Conservation (phyloP, 2,888 invertebrate genomes). For the Boloria selene region DNA sequence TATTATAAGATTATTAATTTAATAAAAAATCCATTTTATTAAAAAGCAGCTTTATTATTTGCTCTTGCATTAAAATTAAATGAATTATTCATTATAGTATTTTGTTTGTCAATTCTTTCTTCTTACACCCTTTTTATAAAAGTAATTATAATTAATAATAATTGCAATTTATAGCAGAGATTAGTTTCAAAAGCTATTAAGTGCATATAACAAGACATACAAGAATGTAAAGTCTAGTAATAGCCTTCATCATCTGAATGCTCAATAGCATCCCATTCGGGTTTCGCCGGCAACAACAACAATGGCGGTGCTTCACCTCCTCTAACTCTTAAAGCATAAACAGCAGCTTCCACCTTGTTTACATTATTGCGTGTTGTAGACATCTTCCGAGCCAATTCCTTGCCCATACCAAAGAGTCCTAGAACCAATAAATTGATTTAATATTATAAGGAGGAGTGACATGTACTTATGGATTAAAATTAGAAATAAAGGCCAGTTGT, state of each 20-base stretch:
- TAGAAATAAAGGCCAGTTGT: too few relatives aligned
- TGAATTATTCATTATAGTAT: too few relatives aligned
- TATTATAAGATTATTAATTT: too few relatives aligned
- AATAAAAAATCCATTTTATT: too few relatives aligned
- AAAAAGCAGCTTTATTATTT: too few relatives aligned
- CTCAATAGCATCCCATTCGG: conserved; percentile 48
- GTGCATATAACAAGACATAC: not conserved
- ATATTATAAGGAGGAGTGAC: too few relatives aligned
- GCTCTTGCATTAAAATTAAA: too few relatives aligned
- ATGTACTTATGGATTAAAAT: too few relatives aligned
- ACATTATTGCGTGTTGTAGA: conserved; percentile 88
- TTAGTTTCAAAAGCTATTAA: not conserved
- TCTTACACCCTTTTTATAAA: too few relatives aligned
- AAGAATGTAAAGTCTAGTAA: conserved; percentile 42
- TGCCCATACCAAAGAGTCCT: conserved; percentile 59
- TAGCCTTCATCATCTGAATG: conserved; percentile 67
- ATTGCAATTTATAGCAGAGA: too few relatives aligned
- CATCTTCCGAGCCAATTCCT: conserved; percentile 87
- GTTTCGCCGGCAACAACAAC: conserved; percentile 51
- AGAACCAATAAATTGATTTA: conserved; percentile 25
- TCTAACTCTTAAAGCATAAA: conserved; percentile 90
- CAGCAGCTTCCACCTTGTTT: conserved; percentile 91
- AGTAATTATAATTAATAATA: too few relatives aligned
- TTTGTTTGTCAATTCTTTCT: too few relatives aligned
- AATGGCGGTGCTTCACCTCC: conserved; percentile 90